Conservation (phyloP, 2,113 vertebrate genomes). For the Turnix velox region DNA sequence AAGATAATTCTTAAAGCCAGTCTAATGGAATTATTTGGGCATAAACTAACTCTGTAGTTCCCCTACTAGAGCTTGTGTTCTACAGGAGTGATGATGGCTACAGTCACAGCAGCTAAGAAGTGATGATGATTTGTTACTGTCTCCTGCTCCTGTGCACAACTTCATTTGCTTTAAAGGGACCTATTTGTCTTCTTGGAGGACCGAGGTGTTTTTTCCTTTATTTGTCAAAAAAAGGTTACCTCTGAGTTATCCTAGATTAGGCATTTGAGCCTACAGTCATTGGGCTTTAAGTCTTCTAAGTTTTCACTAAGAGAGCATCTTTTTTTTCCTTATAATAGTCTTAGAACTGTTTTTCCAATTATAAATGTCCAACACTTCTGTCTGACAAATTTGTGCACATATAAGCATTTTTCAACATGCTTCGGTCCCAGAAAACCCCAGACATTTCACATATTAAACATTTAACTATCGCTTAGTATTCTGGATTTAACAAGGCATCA, state of each 20-base stretch:
- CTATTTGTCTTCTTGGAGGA: not conserved
- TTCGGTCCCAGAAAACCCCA: not conserved
- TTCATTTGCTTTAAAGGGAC: not conserved
- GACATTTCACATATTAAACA: not conserved
- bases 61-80: not conserved
- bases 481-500: not conserved
- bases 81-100: not conserved
- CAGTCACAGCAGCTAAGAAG: not conserved
- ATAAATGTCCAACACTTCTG: not conserved
- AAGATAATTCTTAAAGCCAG: not conserved
- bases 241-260: not conserved
- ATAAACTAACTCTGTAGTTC: not conserved
- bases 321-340: not conserved
- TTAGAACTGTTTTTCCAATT: not conserved
- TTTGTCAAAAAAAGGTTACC: not conserved
- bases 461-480: not conserved
- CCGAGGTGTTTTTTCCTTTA: not conserved
- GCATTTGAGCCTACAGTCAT: not conserved
- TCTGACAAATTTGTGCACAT: not conserved
- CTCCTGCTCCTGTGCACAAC: not conserved
- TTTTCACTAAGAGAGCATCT: not conserved
- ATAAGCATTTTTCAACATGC: not conserved
- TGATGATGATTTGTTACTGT: not conserved
- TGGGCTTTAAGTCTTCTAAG: not conserved
- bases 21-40: not conserved